A percentile compares a stretch with the other conserved stretches of the same genome.
Conservation (phyloP, 1,140 invertebrate species). For the Ylistrum balloti region DNA sequence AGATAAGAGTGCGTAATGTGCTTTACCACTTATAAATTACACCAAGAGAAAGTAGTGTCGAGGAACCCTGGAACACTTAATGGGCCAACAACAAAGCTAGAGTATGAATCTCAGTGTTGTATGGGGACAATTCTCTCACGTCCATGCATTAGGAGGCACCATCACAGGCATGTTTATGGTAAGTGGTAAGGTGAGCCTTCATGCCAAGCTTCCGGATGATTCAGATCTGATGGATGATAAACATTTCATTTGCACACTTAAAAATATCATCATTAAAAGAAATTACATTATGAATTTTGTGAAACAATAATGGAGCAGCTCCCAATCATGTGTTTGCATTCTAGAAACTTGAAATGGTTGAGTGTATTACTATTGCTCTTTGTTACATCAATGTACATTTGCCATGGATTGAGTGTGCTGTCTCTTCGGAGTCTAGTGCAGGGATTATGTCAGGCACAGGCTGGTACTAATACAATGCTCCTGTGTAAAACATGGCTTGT, state of each 20-base stretch:
- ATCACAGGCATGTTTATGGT: not conserved
- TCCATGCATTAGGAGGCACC: slow-evolving; percentile 12
- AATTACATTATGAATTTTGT: not conserved
- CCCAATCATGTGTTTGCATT: not conserved
- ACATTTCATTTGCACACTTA: slow-evolving; percentile 14
- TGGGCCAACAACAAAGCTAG: not conserved
- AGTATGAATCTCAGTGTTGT: not conserved
- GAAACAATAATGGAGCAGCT: slow-evolving; percentile 33
- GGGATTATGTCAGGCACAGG: not conserved
- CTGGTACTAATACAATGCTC: not conserved
- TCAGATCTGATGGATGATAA: slow-evolving; percentile 31
- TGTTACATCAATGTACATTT: not conserved
- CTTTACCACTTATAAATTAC: not conserved
- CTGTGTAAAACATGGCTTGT: not conserved
- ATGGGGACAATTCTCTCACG: not conserved
- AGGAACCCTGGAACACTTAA: not conserved
- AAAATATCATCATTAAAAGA: slow-evolving; percentile 1
- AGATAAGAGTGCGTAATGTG: not conserved
- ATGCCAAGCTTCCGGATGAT: slow-evolving; percentile 10
- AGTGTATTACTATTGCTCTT: not conserved
- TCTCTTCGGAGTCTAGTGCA: not conserved
- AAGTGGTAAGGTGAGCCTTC: slow-evolving; percentile 1
- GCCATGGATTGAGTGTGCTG: not conserved
- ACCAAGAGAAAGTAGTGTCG: not conserved
- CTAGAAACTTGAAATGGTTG: not conserved